Conservation (phyloP, 2,888 invertebrate species). For the Zeuzera pyrina region DNA sequence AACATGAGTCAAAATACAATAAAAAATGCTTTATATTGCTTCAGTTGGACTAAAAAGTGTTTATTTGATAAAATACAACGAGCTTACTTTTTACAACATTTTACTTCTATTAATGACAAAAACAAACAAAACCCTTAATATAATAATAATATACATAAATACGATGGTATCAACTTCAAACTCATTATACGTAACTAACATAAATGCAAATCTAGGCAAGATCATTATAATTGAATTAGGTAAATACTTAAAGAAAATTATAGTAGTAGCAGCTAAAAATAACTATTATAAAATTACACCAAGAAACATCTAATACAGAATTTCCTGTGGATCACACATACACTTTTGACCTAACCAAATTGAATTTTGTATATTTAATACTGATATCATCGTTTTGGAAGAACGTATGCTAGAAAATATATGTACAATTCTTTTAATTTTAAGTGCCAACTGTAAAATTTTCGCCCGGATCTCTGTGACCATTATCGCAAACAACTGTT, state of each 20-base stretch:
- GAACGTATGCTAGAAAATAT: conserved; percentile 61
- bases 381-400: conserved; percentile 69
- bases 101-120: conserved; percentile 72
- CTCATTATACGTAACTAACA: conserved; percentile 61
- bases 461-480: conserved; percentile 66
- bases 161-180: conserved; percentile 71
- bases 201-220: conserved; percentile 73
- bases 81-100: conserved; percentile 74
- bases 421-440: conserved; percentile 53
- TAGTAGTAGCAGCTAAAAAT: conserved; percentile 37
- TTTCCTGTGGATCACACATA: conserved; percentile 68
- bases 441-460: conserved; percentile 59
- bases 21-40: conserved; percentile 62
- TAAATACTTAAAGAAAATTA: conserved; percentile 48
- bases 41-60: conserved; percentile 74
- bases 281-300: conserved; percentile 49
- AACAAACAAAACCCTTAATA: conserved; percentile 71
- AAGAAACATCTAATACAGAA: conserved; percentile 55
- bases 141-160: conserved; percentile 71
- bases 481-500: conserved; percentile 64
- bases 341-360: conserved; percentile 71
- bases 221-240: conserved; percentile 57
- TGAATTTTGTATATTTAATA: conserved; percentile 72
- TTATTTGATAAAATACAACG: conserved; percentile 74
- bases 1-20: conserved; percentile 26